phyloP scores from a whole-genome alignment of 1,140 invertebrate species.

The Drosophila athabasca region DNA sequence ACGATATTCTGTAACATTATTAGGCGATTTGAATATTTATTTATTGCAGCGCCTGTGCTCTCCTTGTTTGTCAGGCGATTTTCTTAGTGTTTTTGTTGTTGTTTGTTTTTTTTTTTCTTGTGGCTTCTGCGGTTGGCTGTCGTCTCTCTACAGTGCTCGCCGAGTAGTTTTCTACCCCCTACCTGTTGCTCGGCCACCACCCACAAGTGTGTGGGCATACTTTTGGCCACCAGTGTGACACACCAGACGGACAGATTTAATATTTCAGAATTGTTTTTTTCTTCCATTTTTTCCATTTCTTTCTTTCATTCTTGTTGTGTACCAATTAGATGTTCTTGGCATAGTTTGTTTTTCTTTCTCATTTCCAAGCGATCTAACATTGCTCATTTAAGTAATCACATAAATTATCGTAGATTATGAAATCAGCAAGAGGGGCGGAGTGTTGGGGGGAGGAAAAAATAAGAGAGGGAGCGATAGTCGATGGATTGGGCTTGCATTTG shows the following conservation, averaged over 20 bases:
- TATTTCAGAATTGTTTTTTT: conserved; percentile 37
- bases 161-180: conserved; percentile 4
- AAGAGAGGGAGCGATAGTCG: no score
- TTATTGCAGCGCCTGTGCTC: conserved; percentile 53
- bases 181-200: conserved; percentile 52
- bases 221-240: conserved; percentile 38
- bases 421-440: conserved; percentile 43
- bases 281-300: conserved; percentile 16
- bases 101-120: conserved; percentile 62
- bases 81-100: conserved; percentile 49
- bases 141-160: conserved; percentile 43
- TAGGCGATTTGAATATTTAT: conserved; percentile 57
- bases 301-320: conserved; percentile 26
- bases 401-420: conserved; percentile 73
- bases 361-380: conserved; percentile 56
- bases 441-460: background rate
- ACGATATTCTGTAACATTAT: conserved; percentile 46
- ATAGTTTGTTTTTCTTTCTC: conserved; percentile 59
- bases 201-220: conserved; percentile 19
- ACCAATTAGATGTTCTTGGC: conserved; percentile 79
- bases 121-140: conserved; percentile 41
- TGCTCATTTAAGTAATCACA: conserved; percentile 78
- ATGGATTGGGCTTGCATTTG: no score
- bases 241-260: conserved; percentile 11
- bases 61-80: conserved; percentile 41